A percentile compares a stretch with the other conserved stretches of the same genome.
phyloP scores from a whole-genome alignment of 2,888 invertebrate species.

The Galerucella calmariensis region DNA sequence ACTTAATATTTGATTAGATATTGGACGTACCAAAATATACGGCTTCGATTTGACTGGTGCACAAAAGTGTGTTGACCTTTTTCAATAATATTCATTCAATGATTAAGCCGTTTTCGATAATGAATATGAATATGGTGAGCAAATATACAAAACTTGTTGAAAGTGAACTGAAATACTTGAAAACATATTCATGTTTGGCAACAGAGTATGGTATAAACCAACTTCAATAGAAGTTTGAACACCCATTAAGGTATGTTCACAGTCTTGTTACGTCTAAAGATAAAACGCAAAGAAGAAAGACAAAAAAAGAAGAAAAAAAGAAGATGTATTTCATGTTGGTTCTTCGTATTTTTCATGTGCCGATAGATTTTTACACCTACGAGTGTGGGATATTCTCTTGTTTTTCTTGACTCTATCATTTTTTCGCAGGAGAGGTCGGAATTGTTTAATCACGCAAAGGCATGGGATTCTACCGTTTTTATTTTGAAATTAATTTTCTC shows the following conservation, averaged over 20 bases:
- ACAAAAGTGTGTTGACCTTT: no score
- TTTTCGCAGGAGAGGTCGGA: conserved; percentile 13
- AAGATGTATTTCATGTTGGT: conserved; percentile 36
- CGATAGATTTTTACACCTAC: conserved; percentile 42
- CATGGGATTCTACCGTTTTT: conserved; percentile 24
- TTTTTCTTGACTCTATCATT: conserved; percentile 15
- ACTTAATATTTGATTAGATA: no score
- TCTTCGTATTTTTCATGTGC: conserved; percentile 34
- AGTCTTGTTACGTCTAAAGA: conserved; percentile 31
- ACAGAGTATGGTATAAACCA: conserved; percentile 23
- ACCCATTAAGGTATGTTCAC: conserved; percentile 42
- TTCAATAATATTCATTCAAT: no score
- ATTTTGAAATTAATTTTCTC: conserved; percentile 13
- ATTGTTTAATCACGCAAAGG: conserved; percentile 25
- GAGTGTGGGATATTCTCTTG: conserved; percentile 35
- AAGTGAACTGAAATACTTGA: not conserved
- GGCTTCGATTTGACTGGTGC: no score
- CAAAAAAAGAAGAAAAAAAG: conserved; percentile 1
- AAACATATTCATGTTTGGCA: conserved; percentile 4
- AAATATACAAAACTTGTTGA: no score
- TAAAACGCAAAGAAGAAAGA: conserved; percentile 10
- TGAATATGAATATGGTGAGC: no score
- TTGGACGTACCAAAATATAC: no score
- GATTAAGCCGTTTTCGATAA: no score
- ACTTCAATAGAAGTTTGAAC: conserved; percentile 42